phyloP scores from a whole-genome alignment of 2,888 invertebrate species.

The Mythimna ferrago region DNA sequence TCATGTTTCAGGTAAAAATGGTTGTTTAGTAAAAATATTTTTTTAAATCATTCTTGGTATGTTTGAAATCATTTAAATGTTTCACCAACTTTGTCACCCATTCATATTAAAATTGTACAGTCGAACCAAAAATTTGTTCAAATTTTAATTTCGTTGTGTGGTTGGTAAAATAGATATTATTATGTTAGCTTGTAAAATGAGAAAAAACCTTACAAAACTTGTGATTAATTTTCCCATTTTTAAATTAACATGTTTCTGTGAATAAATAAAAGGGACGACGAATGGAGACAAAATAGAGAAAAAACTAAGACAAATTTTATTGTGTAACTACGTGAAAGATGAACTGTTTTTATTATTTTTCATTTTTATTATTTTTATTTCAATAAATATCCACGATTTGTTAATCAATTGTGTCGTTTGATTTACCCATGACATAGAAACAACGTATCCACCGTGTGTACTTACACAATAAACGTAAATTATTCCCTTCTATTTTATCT shows the following conservation, averaged over 20 bases:
- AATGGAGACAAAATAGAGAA: constrained; percentile 84
- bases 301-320: constrained; percentile 90
- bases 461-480: too few species aligned
- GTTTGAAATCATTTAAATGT: constrained; percentile 51
- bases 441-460: not conserved
- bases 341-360: constrained; percentile 91
- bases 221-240: constrained; percentile 43
- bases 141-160: constrained; percentile 61
- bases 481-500: too few species aligned
- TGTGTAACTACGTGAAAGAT: constrained; percentile 89
- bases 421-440: constrained; percentile 63
- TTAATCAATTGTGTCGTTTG: constrained; percentile 84
- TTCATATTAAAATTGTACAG: constrained; percentile 58
- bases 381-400: constrained; percentile 91
- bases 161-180: constrained; percentile 55
- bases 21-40: constrained; percentile 62
- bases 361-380: constrained; percentile 91
- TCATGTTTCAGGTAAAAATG: constrained; percentile 27
- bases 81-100: constrained; percentile 42
- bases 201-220: constrained; percentile 38
- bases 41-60: constrained; percentile 36
- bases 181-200: constrained; percentile 57
- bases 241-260: constrained; percentile 30
- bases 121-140: constrained; percentile 51
- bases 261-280: constrained; percentile 65